phyloP scores from a whole-genome alignment of 2,888 invertebrate genomes.

The Azorinus chamasolen region DNA sequence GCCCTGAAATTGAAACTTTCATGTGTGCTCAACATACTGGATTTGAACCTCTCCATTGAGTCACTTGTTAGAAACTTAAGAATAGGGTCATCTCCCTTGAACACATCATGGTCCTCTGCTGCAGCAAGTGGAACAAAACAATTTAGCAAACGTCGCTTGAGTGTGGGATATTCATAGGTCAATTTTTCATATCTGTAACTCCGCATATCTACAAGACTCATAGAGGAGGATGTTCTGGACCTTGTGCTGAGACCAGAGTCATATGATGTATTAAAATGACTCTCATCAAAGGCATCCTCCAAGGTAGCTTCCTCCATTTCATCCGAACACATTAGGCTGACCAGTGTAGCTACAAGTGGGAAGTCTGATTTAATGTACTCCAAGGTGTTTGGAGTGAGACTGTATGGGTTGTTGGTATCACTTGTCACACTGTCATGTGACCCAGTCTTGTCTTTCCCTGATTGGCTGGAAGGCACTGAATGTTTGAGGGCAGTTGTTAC shows the following conservation, averaged over 20 bases:
- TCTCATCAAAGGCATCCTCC: constrained; percentile 74
- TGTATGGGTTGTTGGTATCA: constrained; percentile 60
- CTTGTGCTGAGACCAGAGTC: constrained; percentile 36
- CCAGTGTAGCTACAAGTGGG: constrained; percentile 82
- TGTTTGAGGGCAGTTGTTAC: constrained; percentile 36
- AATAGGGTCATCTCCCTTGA: constrained; percentile 76
- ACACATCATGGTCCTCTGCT: constrained; percentile 78
- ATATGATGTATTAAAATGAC: constrained; percentile 69
- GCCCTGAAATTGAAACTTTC: constrained; percentile 72
- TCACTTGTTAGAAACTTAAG: constrained; percentile 80
- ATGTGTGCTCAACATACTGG: constrained; percentile 80
- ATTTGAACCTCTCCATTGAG: constrained; percentile 77
- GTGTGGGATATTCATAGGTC: constrained; percentile 77
- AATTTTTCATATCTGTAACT: constrained; percentile 83
- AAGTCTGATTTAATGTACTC: constrained; percentile 82
- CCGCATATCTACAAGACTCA: constrained; percentile 80
- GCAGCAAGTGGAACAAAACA: constrained; percentile 80
- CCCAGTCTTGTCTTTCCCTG: constrained; percentile 1
- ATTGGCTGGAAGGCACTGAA: constrained; percentile 38
- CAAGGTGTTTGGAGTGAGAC: constrained; percentile 79
- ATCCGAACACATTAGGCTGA: constrained; percentile 81
- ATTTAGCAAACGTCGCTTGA: constrained; percentile 79
- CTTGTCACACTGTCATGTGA: constrained; percentile 21
- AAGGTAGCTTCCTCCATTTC: constrained; percentile 76
- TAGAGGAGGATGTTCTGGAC: constrained; percentile 73